These are phyloP conservation scores for Galeopterus variegatus DNA, from an alignment of 2,113 vertebrate species.

Conservation along the genomic window DNA sequence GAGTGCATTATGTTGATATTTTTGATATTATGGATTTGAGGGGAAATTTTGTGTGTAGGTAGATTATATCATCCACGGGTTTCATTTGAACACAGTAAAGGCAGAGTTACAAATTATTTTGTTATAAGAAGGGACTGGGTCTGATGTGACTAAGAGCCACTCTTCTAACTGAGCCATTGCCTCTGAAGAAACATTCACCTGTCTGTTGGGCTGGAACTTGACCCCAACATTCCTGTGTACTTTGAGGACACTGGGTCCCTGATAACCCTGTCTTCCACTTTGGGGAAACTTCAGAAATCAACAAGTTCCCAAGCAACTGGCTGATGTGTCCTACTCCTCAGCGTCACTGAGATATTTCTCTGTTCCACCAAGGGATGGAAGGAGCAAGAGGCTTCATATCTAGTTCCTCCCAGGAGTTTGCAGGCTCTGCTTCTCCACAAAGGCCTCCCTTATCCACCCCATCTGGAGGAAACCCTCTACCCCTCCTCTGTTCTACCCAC, in stretches of 20 bases:
- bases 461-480: background rate
- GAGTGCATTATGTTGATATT: background rate
- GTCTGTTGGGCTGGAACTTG: background rate
- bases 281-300: background rate
- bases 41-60: background rate
- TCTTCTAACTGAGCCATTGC: background rate
- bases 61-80: background rate
- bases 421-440: background rate
- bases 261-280: background rate
- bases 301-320: background rate
- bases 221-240: background rate
- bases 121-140: background rate
- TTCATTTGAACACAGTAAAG: slow-evolving; percentile 25
- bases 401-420: background rate
- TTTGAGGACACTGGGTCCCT: background rate
- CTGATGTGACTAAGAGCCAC: background rate
- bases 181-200: background rate
- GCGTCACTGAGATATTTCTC: background rate
- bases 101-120: slow-evolving; percentile 3
- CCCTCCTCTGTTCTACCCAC: background rate
- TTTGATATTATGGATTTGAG: background rate
- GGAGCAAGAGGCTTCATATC: background rate
- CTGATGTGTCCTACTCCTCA: background rate
- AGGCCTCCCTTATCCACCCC: background rate
- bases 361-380: background rate